Evolutionary conservation across 2,797 vertebrate species (phyloP).

Genomic region (Aldrovandia affinis): DNA sequence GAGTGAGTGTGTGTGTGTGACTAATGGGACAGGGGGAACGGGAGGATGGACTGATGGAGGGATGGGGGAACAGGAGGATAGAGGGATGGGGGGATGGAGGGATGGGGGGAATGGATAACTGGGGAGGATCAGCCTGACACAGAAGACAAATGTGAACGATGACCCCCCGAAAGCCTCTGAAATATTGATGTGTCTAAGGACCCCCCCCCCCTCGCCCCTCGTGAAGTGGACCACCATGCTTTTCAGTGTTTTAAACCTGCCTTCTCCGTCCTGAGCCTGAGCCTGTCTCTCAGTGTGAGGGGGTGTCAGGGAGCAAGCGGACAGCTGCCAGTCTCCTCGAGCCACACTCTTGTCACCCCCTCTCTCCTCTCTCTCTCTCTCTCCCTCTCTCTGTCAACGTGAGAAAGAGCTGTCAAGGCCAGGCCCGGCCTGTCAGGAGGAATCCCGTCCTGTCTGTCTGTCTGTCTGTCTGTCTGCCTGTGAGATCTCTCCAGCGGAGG

Average conservation of each 20-base stretch:
- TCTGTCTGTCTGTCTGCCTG: too few relatives aligned
- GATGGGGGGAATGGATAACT: not conserved
- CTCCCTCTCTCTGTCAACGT: slow-evolving; percentile 28
- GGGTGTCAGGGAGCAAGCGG: slow-evolving; percentile 47
- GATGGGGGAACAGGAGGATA: slow-evolving; percentile 21
- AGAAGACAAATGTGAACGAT: not conserved
- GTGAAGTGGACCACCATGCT: too few relatives aligned
- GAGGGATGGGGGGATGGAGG: not conserved
- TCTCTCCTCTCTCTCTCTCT: slow-evolving; percentile 10
- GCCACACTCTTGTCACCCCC: not conserved
- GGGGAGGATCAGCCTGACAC: slow-evolving; percentile 27
- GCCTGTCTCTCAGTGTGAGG: slow-evolving; percentile 31
- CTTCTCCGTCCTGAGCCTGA: slow-evolving; percentile 9
- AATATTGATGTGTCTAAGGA: slow-evolving; percentile 45
- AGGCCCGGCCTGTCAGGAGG: slow-evolving; percentile 36
- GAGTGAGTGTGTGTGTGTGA: too few relatives aligned
- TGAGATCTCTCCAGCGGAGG: slow-evolving; percentile 18
- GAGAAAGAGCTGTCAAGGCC: not conserved
- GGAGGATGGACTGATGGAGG: too few relatives aligned
- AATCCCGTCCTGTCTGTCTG: slow-evolving; percentile 27
- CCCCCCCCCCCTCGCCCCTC: slow-evolving; percentile 11
- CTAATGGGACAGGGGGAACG: too few relatives aligned
- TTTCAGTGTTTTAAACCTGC: not conserved
- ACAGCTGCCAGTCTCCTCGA: slow-evolving; percentile 54
- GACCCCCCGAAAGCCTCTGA: slow-evolving; percentile 34